These are phyloP conservation scores for Aethes cnicana DNA, from an alignment of 2,888 invertebrate species.

Conservation along the genomic window DNA sequence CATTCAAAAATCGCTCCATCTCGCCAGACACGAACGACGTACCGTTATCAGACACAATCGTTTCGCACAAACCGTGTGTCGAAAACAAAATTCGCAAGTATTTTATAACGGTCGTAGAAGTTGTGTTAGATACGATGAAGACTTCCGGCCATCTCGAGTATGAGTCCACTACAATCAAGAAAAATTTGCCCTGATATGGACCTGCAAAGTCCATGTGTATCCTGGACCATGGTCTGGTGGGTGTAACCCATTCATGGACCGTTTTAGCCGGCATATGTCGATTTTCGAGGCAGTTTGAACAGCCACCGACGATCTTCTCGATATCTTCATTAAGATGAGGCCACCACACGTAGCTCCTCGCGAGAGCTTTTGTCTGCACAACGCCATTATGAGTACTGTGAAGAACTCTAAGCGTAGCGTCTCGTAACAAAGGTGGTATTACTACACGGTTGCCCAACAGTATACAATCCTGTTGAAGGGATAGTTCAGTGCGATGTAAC, in stretches of 20 bases:
- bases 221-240: constrained; percentile 26
- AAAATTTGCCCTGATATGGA: constrained; percentile 2
- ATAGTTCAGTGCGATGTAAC: constrained; percentile 14
- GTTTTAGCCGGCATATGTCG: constrained; percentile 17
- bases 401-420: constrained; percentile 18
- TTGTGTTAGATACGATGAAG: constrained; percentile 27
- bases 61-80: constrained; percentile 31
- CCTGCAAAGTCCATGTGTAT: constrained; percentile 30
- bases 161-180: neutral
- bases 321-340: constrained; percentile 32
- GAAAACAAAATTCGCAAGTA: constrained; percentile 30
- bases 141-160: neutral
- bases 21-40: constrained; percentile 33
- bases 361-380: constrained; percentile 35
- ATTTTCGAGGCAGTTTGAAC: neutral
- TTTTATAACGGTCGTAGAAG: constrained; percentile 30
- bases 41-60: constrained; percentile 30
- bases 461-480: constrained; percentile 24
- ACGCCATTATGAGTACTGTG: constrained; percentile 34
- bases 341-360: constrained; percentile 39
- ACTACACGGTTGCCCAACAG: constrained; percentile 25
- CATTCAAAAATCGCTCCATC: constrained; percentile 29
- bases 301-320: neutral
- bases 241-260: constrained; percentile 22
- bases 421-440: constrained; percentile 8